phyloP scores from a whole-genome alignment of 2,888 invertebrate species.

The Drosophila paracracens region DNA sequence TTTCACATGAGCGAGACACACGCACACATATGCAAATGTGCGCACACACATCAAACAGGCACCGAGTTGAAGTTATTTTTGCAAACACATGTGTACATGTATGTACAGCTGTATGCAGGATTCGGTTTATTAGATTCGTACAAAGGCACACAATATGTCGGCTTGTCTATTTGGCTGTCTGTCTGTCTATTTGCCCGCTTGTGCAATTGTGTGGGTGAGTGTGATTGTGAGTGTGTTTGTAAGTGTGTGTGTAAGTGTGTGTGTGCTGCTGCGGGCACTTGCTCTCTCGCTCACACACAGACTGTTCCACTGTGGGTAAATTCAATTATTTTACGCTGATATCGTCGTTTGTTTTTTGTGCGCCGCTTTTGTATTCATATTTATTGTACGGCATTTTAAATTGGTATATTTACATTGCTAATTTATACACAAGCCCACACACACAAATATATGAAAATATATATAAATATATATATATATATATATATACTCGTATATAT shows the following conservation, averaged over 20 bases:
- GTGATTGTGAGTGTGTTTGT: slow-evolving; percentile 22
- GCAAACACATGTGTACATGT: slow-evolving; percentile 40
- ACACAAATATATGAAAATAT: not conserved
- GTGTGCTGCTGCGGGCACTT: slow-evolving; percentile 46
- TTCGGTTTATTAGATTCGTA: slow-evolving; percentile 79
- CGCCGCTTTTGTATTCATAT: slow-evolving; percentile 75
- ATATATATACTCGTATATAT: not conserved
- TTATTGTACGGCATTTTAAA: slow-evolving; percentile 79
- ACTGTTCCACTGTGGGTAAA: slow-evolving; percentile 64
- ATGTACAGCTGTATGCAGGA: slow-evolving; percentile 48
- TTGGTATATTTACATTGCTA: slow-evolving; percentile 80
- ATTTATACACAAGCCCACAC: slow-evolving; percentile 61
- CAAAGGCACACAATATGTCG: slow-evolving; percentile 76
- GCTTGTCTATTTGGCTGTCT: slow-evolving; percentile 45
- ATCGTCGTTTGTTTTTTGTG: slow-evolving; percentile 78
- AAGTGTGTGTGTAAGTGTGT: slow-evolving; percentile 12
- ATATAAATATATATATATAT: not conserved
- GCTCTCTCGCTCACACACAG: slow-evolving; percentile 8
- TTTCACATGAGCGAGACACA: slow-evolving; percentile 34
- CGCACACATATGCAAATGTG: slow-evolving; percentile 35
- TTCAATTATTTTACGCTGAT: slow-evolving; percentile 79
- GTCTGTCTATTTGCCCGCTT: slow-evolving; percentile 35
- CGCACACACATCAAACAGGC: slow-evolving; percentile 29
- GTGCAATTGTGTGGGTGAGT: slow-evolving; percentile 16
- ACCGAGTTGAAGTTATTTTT: slow-evolving; percentile 69